Conservation (phyloP, 1,140 invertebrate genomes). For the Caenorhabditis brenneri region DNA sequence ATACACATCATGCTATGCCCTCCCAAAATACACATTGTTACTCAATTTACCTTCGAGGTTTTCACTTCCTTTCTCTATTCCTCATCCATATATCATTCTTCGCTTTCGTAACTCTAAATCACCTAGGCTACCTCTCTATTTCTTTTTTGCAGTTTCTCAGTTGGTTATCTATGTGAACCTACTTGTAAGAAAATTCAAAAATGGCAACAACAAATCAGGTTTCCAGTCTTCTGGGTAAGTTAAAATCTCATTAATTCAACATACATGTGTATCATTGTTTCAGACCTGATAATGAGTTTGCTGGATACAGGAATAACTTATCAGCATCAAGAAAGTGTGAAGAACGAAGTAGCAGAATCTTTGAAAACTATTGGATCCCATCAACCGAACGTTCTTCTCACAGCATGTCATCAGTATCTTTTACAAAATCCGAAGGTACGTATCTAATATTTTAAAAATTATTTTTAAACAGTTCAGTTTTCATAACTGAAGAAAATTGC, state of each 20-base stretch:
- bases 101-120: not conserved
- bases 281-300: constrained; percentile 25
- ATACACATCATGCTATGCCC: not conserved
- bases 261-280: not conserved
- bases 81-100: not conserved
- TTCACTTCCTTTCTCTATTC: not conserved
- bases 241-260: not conserved
- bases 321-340: not conserved
- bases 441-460: no score
- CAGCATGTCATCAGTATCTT: constrained; percentile 46
- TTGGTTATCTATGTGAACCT: not conserved
- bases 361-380: constrained; percentile 37
- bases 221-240: not conserved
- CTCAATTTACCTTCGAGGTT: not conserved
- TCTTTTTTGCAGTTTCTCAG: not conserved
- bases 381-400: constrained; percentile 47
- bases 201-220: not conserved
- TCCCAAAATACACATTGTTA: constrained; percentile 10
- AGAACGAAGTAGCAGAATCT: constrained; percentile 39
- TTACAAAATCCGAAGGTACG: constrained; percentile 50
- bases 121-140: not conserved
- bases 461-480: no score
- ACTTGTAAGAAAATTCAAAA: not conserved
- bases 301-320: constrained; percentile 7
- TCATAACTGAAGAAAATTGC: not conserved